These are phyloP conservation scores for Stratiomys singularior DNA, from an alignment of 2,888 invertebrate genomes.

Conservation along the genomic window DNA sequence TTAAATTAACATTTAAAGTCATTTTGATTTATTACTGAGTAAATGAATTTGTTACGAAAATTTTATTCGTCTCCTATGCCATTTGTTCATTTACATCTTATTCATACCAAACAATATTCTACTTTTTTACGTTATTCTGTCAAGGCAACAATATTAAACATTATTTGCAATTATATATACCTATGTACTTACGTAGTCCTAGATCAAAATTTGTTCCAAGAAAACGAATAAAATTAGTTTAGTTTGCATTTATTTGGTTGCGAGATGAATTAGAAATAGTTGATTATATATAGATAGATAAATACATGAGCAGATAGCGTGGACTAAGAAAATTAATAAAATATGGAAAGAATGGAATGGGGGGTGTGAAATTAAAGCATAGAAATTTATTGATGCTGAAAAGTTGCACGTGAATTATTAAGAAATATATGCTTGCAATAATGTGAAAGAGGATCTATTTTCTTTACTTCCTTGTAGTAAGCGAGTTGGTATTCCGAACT, in stretches of 20 bases:
- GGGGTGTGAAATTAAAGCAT: not conserved
- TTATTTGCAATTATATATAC: not conserved
- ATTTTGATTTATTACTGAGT: not conserved
- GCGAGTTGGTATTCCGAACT: no score
- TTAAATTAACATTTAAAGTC: slow-evolving; percentile 8
- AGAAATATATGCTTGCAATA: not conserved
- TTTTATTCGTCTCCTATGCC: slow-evolving; percentile 44
- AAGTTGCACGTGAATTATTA: not conserved
- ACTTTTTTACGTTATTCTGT: not conserved
- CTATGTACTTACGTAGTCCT: slow-evolving; percentile 43
- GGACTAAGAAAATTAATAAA: not conserved
- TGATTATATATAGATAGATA: not conserved
- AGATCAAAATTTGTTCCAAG: slow-evolving; percentile 30
- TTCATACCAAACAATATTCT: slow-evolving; percentile 17
- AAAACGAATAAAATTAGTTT: slow-evolving; percentile 44
- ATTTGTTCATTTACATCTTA: not conserved
- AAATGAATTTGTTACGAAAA: not conserved
- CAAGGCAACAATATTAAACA: slow-evolving; percentile 11
- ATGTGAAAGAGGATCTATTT: no score
- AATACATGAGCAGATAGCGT: not conserved
- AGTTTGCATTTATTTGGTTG: slow-evolving; percentile 20
- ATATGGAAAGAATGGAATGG: not conserved
- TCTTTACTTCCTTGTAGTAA: no score
- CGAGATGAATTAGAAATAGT: slow-evolving; percentile 6
- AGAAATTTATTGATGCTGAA: not conserved